Evolutionary conservation across 2,797 vertebrate species (phyloP).

Genomic region (Spinus olivaceus): DNA sequence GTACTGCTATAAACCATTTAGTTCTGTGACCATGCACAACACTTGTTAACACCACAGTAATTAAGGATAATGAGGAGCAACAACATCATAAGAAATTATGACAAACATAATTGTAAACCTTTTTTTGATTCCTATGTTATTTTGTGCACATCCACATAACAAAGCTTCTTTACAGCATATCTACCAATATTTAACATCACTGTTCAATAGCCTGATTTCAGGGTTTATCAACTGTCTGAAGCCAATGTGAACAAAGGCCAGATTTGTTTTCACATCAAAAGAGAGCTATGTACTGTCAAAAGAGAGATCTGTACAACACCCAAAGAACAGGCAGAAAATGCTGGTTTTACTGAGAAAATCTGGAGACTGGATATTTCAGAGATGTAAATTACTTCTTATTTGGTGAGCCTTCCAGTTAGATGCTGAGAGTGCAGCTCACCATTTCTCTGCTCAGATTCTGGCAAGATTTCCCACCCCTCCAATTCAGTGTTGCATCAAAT

Average conservation of each 20-base stretch:
- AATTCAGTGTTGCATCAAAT: slow-evolving; percentile 22
- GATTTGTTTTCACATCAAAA: neutral
- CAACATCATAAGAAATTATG: neutral
- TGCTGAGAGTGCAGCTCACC: neutral
- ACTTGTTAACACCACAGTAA: neutral
- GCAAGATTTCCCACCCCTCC: neutral
- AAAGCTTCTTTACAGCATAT: neutral
- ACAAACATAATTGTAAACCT: neutral
- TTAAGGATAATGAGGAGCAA: neutral
- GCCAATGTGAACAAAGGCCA: neutral
- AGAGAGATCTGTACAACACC: neutral
- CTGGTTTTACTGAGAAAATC: neutral
- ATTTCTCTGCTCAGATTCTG: slow-evolving; percentile 6
- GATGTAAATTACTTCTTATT: neutral
- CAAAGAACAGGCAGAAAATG: neutral
- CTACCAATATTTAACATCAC: neutral
- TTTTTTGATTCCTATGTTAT: neutral
- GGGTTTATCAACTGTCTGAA: neutral
- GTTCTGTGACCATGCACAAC: neutral
- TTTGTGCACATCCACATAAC: neutral
- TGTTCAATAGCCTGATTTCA: neutral
- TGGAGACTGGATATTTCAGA: neutral
- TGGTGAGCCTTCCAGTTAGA: neutral
- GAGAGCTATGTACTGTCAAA: neutral
- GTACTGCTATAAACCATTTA: neutral